Evolutionary conservation across 2,888 invertebrate species (phyloP), one percentile per base, ranked within the genome.

Genomic region (Stramonita haemastoma): DNA sequence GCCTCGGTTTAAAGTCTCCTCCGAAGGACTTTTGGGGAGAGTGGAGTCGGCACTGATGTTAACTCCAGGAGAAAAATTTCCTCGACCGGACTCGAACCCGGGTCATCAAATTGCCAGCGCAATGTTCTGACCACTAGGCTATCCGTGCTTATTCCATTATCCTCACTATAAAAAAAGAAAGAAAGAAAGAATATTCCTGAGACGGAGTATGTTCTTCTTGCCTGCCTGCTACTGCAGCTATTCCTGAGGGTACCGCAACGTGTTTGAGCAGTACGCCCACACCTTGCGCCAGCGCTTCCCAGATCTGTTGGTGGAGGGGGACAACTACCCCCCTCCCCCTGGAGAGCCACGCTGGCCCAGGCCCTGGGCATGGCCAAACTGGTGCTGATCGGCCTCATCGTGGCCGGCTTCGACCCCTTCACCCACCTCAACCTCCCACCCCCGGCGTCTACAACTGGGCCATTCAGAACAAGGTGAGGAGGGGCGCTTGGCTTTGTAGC

Each of bases 221-320:
- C 29, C 60, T 60, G 26, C 15, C 29, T 60, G 92, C 93, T 93
- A 92, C 93, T 97, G 86, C 96, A 99, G 99, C 96, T 99, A 99
- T 96, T 99, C 99, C 22, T 99, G 99, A 97, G 99, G 99, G 87
- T 99, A 99, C 96, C 97, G 97, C 95, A 98, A 98, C 97, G 98
- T 98, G 93, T 99, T 98, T 97, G 99, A 99, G 95, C 99, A 99
- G 95, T 99, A 99, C 97, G 97, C 98, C 32, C 97, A 97, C 92
- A 98, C 99, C 93, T 97, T 99, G 92, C 97, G 97, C 91, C 98
- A 99, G 95, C 98, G 98, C 95, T 99, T 99, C 96, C 99, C 99
- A 83, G 97, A 98, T 95, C 97, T 99, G 91, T 97, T 97, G 91
- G 97, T 99, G 87, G 97, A 98, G 95, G 99, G 99, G 92, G 98